phyloP scores from a whole-genome alignment of 2,888 invertebrate genomes.

The Neelides folsomi region DNA sequence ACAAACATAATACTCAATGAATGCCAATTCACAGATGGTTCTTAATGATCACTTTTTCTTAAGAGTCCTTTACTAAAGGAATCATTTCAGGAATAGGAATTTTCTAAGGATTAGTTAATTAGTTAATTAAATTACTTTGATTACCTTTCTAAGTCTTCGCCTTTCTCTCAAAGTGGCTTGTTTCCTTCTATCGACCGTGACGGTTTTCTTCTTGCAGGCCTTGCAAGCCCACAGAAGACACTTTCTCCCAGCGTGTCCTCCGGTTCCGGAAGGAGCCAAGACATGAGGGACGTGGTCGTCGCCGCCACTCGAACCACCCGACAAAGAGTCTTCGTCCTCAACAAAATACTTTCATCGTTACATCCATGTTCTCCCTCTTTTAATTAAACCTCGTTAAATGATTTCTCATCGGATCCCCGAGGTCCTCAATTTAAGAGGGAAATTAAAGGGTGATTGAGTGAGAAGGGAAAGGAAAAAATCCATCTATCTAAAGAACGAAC shows the following conservation, averaged over 20 bases:
- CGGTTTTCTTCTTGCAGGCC: slow-evolving; percentile 90
- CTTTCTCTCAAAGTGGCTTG: slow-evolving; percentile 93
- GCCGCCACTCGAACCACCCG: slow-evolving; percentile 34
- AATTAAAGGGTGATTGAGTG: too few species aligned
- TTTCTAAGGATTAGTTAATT: not conserved
- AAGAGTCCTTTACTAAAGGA: too few species aligned
- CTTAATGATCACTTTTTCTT: not conserved
- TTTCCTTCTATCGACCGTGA: slow-evolving; percentile 87
- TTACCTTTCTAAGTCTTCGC: slow-evolving; percentile 78
- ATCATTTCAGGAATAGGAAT: too few species aligned
- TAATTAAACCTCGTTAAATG: too few species aligned
- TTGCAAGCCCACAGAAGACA: slow-evolving; percentile 96
- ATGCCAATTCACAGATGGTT: too few species aligned
- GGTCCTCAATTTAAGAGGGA: too few species aligned
- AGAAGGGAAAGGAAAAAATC: too few species aligned
- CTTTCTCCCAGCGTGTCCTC: slow-evolving; percentile 46
- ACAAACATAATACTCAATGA: too few species aligned
- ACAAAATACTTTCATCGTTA: too few species aligned
- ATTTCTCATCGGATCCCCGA: too few species aligned
- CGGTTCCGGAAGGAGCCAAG: slow-evolving; percentile 20
- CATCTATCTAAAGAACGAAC: too few species aligned
- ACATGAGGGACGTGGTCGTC: slow-evolving; percentile 40
- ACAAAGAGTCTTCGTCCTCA: slow-evolving; percentile 33
- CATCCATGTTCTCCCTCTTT: too few species aligned
- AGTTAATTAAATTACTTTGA: not conserved